phyloP scores from a whole-genome alignment of 2,888 invertebrate genomes.

The Homarus gammarus region DNA sequence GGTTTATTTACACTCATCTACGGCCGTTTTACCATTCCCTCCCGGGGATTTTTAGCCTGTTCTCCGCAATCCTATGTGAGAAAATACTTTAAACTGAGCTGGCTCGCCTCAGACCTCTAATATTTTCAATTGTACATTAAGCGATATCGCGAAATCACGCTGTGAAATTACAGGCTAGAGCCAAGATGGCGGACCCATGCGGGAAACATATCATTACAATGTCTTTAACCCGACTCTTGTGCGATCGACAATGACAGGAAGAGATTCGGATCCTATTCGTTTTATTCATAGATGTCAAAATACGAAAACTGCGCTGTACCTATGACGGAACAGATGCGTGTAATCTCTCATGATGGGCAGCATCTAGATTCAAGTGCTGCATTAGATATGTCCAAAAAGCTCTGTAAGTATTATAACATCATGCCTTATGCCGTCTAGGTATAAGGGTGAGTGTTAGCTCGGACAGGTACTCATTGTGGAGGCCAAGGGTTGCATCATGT shows the following conservation, averaged over 20 bases:
- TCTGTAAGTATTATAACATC: not conserved
- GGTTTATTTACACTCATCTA: too few species aligned
- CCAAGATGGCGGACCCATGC: constrained; percentile 21
- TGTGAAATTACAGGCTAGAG: constrained; percentile 31
- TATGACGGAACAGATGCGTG: not conserved
- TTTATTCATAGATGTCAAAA: constrained; percentile 16
- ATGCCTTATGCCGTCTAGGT: not conserved
- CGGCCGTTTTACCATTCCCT: not conserved
- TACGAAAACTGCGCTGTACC: not conserved
- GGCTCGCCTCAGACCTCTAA: constrained; percentile 22
- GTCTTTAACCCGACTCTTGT: constrained; percentile 65
- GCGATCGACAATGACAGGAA: constrained; percentile 56
- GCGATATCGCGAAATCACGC: constrained; percentile 55
- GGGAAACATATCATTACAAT: constrained; percentile 58
- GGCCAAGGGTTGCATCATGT: constrained; percentile 1
- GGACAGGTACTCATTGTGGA: not conserved
- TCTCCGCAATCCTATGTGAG: constrained; percentile 24
- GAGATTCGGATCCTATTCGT: constrained; percentile 38
- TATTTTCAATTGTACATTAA: constrained; percentile 55
- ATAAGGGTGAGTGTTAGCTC: not conserved
- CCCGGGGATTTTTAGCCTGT: constrained; percentile 5
- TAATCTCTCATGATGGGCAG: constrained; percentile 22
- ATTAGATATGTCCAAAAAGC: not conserved
- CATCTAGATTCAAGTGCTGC: constrained; percentile 2
- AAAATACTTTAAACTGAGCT: constrained; percentile 20